phyloP scores from a whole-genome alignment of 2,888 invertebrate species.

The Thymelicus acteon region DNA sequence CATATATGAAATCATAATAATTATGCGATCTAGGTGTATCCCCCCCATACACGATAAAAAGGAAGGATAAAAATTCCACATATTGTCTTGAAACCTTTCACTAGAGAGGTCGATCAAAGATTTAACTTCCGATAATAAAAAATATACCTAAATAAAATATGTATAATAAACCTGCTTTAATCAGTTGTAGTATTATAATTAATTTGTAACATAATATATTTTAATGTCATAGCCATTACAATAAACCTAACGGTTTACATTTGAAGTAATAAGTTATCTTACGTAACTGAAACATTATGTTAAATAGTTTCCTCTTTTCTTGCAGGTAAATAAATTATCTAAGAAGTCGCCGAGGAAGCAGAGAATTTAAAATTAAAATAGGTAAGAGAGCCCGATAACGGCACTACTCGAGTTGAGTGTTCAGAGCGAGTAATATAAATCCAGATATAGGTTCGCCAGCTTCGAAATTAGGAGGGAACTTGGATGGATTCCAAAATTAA shows the following conservation, averaged over 20 bases:
- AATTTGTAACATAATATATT: too few relatives aligned
- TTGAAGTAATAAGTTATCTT: neutral
- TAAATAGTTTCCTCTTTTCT: slow-evolving; percentile 42
- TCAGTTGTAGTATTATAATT: too few relatives aligned
- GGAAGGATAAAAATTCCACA: too few relatives aligned
- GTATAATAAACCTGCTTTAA: too few relatives aligned
- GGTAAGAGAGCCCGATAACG: slow-evolving; percentile 40
- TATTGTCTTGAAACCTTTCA: too few relatives aligned
- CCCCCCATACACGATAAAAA: too few relatives aligned
- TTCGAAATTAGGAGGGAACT: slow-evolving; percentile 54
- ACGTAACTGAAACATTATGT: slow-evolving; percentile 18
- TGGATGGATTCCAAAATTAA: slow-evolving; percentile 58
- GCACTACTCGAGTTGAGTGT: slow-evolving; percentile 34
- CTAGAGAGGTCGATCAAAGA: too few relatives aligned
- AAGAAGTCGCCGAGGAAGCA: slow-evolving; percentile 26
- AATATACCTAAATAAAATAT: too few relatives aligned
- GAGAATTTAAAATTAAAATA: slow-evolving; percentile 41
- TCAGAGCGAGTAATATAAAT: slow-evolving; percentile 39
- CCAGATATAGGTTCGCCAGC: slow-evolving; percentile 37
- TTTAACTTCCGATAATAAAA: too few relatives aligned
- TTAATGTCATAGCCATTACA: neutral
- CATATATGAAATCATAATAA: too few relatives aligned
- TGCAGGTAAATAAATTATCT: slow-evolving; percentile 44
- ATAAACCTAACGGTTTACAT: neutral
- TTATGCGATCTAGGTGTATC: too few relatives aligned